A percentile compares a stretch with the other conserved stretches of the same genome.
Evolutionary conservation across 2,888 invertebrate species (phyloP).

Genomic region (Leucophenga montana): DNA sequence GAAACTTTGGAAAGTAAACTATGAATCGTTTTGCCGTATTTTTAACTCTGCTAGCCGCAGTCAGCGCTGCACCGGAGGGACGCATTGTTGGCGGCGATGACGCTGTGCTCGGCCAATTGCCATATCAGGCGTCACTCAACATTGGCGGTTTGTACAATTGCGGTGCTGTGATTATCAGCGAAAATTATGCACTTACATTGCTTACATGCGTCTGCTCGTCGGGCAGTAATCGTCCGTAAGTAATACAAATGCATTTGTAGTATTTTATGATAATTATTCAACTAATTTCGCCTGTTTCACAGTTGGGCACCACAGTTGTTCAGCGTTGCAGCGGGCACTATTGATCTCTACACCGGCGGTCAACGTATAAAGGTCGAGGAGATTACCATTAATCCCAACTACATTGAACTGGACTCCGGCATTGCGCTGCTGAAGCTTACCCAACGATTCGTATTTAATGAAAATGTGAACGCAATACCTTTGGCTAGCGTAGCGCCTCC

Average conservation of each 20-base stretch:
- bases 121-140: conserved; percentile 69
- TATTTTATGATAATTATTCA: neutral
- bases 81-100: conserved; percentile 69
- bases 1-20: neutral
- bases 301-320: conserved; percentile 64
- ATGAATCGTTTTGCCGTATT: conserved; percentile 14
- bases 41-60: conserved; percentile 20
- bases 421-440: conserved; percentile 60
- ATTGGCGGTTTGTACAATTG: conserved; percentile 58
- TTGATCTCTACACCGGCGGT: conserved; percentile 64
- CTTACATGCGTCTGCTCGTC: conserved; percentile 65
- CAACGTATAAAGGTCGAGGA: conserved; percentile 47
- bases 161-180: conserved; percentile 64
- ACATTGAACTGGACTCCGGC: conserved; percentile 56
- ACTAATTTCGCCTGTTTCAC: conserved; percentile 36
- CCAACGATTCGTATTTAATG: conserved; percentile 45
- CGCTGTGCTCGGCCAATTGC: conserved; percentile 67
- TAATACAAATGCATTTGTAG: neutral
- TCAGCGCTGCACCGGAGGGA: conserved; percentile 44
- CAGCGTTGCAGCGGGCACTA: conserved; percentile 63
- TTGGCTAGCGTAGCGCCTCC: conserved; percentile 49
- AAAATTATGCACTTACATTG: conserved; percentile 66
- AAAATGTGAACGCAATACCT: conserved; percentile 50
- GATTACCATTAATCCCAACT: conserved; percentile 53
- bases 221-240: conserved; percentile 59